Evolutionary conservation across 2,888 invertebrate genomes (phyloP).

Genomic region (Callimorpha dominula): DNA sequence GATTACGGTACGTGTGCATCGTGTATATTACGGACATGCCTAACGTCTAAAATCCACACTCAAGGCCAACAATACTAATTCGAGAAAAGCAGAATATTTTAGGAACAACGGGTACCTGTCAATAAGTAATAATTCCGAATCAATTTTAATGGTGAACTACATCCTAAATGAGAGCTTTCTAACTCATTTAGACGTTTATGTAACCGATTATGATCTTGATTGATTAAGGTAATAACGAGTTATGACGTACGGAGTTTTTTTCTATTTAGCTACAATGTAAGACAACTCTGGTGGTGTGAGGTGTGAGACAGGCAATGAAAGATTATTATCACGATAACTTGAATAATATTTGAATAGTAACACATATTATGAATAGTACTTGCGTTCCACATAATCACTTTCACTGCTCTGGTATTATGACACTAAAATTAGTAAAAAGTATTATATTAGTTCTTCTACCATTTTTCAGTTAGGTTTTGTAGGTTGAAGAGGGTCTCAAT

Average conservation of each 20-base stretch:
- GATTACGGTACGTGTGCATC: slow-evolving; percentile 1
- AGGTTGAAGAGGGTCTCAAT: slow-evolving; percentile 10
- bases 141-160: slow-evolving; percentile 52
- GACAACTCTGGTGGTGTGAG: slow-evolving; percentile 71
- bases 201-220: slow-evolving; percentile 79
- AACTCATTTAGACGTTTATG: slow-evolving; percentile 70
- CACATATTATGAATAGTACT: slow-evolving; percentile 30
- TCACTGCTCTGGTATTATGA: slow-evolving; percentile 38
- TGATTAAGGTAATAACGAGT: slow-evolving; percentile 79
- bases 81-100: slow-evolving; percentile 50
- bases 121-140: slow-evolving; percentile 41
- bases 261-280: slow-evolving; percentile 65
- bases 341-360: slow-evolving; percentile 61
- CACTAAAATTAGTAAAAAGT: not conserved
- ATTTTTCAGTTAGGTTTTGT: slow-evolving; percentile 4
- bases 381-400: slow-evolving; percentile 34
- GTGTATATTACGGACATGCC: slow-evolving; percentile 32
- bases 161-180: slow-evolving; percentile 70
- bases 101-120: slow-evolving; percentile 47
- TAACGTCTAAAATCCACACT: slow-evolving; percentile 37
- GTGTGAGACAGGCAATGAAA: slow-evolving; percentile 60
- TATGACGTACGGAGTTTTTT: slow-evolving; percentile 72
- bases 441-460: not conserved
- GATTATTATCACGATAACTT: slow-evolving; percentile 71
- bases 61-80: slow-evolving; percentile 50